Base-by-base conservation (phyloP, 2,888 invertebrate species). In the Chirona hameri region DNA sequence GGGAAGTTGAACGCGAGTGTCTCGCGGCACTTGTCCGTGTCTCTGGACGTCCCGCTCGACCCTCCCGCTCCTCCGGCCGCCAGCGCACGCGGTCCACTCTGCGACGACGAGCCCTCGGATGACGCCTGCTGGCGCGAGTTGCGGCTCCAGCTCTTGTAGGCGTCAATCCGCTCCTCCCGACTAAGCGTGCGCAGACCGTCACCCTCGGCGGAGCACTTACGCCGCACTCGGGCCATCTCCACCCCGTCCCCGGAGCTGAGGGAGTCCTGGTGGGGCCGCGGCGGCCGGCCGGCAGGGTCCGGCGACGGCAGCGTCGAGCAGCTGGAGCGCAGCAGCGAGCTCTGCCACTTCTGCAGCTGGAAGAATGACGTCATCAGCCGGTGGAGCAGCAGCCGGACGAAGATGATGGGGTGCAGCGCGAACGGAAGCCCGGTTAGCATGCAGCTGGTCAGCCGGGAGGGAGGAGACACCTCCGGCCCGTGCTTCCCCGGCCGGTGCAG, bases 371-470 rank as follows among this genome's bases (percentile, higher is more conserved):
- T 90, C 83, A 91, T 89, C 83, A 91, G 87, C 83, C 90, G 88
- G 86, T 91, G 91, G 83, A 90, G 89, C 55, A 91, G 88, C 81
- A 91, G 88, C 39, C 91, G 87, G 72, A 91, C 87, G 69, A 91
- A 87, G 82, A 91, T 90, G 60, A 91, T 88, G 1, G 91, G 91
- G 86, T 90, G 90, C 82, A 91, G 88, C 18, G 90, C 88, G 85
- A 90, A 87, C 3, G 91, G 90, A 83, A 90, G 87, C 84, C 88
- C 88, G 46, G 88, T 87, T 84, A 86, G 79, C 76, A 88, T 87
- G 85, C 89, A 88, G 83, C 87, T 87, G 46, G 84, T 81, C 29
- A 84, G 82, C 1, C 83, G 82, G 76, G 76, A 31, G 21, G 76
- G 76, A 39, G 76, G 76, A 10, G 76, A 76, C 21, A 76, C 76